A percentile compares a stretch with the other conserved stretches of the same genome.
These are phyloP conservation scores for Tiliqua scincoides DNA, from an alignment of 2,113 vertebrate species.

Conservation along the genomic window DNA sequence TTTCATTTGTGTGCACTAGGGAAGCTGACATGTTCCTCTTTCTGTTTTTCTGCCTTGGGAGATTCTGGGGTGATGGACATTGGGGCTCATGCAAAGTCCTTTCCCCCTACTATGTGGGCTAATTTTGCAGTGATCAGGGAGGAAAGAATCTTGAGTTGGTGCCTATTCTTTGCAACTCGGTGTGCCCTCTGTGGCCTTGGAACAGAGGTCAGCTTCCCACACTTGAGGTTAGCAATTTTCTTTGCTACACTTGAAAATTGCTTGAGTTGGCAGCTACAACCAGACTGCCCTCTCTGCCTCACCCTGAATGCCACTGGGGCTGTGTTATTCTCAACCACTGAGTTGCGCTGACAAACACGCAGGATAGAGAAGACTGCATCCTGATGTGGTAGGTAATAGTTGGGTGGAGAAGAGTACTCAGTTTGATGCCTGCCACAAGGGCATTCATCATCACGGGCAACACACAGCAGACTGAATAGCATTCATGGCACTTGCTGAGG, in stretches of 20 bases:
- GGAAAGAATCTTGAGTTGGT: neutral
- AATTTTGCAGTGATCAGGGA: neutral
- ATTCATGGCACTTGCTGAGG: no score
- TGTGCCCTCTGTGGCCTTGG: neutral
- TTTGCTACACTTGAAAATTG: constrained; percentile 21
- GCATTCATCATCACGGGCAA: neutral
- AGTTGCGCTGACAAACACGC: neutral
- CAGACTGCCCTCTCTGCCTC: neutral
- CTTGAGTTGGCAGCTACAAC: neutral
- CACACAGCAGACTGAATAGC: neutral
- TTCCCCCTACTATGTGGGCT: neutral
- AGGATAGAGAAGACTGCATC: neutral
- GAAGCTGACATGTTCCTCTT: neutral
- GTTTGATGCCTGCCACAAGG: neutral
- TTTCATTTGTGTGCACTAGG: neutral
- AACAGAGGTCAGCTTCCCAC: neutral
- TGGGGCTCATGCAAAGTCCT: neutral
- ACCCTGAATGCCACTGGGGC: neutral
- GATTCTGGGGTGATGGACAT: neutral
- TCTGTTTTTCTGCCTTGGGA: neutral
- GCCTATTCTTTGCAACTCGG: constrained; percentile 1
- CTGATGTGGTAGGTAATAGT: neutral
- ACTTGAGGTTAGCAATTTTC: constrained; percentile 24
- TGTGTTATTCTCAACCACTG: neutral
- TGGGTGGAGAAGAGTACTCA: neutral